Percentiles rank a stretch among this genome's conserved stretches.
These are phyloP conservation scores for Aptenodytes patagonicus DNA, from an alignment of 2,113 vertebrate species.

Conservation along the genomic window DNA sequence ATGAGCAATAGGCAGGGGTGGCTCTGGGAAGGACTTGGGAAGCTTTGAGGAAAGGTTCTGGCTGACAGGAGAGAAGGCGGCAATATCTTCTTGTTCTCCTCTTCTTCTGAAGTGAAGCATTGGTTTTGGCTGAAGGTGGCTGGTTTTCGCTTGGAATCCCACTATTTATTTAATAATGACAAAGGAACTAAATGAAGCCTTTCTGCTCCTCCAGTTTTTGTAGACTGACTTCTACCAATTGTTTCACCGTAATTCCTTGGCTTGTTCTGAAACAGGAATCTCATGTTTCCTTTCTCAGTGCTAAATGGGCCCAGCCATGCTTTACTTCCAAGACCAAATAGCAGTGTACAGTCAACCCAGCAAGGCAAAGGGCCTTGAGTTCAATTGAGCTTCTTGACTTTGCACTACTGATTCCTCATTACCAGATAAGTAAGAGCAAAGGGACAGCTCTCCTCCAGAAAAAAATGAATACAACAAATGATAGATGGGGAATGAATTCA, in stretches of 20 bases:
- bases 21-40: not conserved
- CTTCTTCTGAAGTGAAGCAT: not conserved
- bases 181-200: not conserved
- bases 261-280: not conserved
- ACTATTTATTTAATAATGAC: not conserved
- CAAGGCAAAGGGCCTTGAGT: not conserved
- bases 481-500: not conserved
- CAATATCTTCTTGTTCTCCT: not conserved
- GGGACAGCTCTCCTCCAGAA: not conserved
- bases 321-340: not conserved
- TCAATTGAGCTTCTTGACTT: not conserved
- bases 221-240: not conserved
- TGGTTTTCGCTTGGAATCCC: not conserved
- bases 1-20: not conserved
- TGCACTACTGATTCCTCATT: not conserved
- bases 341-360: not conserved
- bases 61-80: not conserved
- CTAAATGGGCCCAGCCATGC: not conserved
- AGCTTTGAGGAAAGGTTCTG: not conserved
- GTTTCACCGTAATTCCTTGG: not conserved
- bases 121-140: not conserved
- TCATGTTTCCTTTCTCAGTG: not conserved
- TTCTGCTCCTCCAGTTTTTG: not conserved
- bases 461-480: not conserved
- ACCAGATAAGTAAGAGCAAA: not conserved